phyloP scores from a whole-genome alignment of 2,797 vertebrate species.

The Phalloptychus januarius region DNA sequence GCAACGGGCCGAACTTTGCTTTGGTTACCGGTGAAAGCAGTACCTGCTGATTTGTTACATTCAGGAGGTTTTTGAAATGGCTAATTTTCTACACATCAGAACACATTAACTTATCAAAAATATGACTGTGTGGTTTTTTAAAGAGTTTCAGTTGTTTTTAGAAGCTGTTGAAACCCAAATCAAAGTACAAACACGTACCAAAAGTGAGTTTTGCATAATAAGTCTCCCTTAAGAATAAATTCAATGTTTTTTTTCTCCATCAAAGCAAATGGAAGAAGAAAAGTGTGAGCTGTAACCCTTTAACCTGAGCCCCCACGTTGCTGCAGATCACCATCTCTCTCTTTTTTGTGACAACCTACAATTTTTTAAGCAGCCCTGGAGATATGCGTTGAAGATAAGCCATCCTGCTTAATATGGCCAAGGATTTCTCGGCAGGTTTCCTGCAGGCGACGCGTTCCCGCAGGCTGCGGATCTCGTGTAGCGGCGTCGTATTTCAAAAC shows the following conservation, averaged over 20 bases:
- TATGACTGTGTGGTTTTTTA: too few species aligned
- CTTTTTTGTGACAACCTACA: slow-evolving; percentile 65
- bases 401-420: slow-evolving; percentile 55
- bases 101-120: too few species aligned
- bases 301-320: slow-evolving; percentile 34
- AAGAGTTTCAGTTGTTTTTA: too few species aligned
- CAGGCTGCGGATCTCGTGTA: slow-evolving; percentile 30
- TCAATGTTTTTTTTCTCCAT: neutral
- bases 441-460: slow-evolving; percentile 42
- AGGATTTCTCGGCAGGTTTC: slow-evolving; percentile 47
- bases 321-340: slow-evolving; percentile 55
- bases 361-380: slow-evolving; percentile 74
- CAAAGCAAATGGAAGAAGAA: slow-evolving; percentile 15
- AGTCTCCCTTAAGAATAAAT: neutral
- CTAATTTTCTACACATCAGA: too few species aligned
- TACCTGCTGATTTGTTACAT: too few species aligned
- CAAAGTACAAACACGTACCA: too few species aligned
- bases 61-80: too few species aligned
- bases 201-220: too few species aligned
- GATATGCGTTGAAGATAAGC: slow-evolving; percentile 74
- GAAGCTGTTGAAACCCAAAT: too few species aligned
- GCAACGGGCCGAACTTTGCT: too few species aligned
- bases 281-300: slow-evolving; percentile 49
- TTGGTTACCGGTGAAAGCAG: too few species aligned
- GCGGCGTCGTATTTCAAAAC: slow-evolving; percentile 74